Evolutionary conservation across 2,113 vertebrate species (phyloP).

Genomic region (Phrynocephalus versicolor): DNA sequence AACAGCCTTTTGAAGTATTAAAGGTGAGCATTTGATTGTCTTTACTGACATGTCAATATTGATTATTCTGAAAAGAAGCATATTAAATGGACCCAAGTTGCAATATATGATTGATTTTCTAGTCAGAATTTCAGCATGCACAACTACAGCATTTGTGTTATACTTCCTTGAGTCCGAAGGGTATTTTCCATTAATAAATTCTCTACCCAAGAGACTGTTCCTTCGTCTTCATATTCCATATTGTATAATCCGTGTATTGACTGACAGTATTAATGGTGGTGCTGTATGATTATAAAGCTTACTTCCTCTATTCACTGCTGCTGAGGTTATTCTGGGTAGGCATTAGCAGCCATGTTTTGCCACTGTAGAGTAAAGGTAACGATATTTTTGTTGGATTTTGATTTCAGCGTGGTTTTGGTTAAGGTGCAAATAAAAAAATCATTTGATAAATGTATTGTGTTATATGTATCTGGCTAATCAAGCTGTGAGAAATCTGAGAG

Average conservation of each 20-base stretch:
- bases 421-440: too few species aligned
- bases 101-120: slow-evolving; percentile 12
- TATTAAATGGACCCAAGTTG: slow-evolving; percentile 38
- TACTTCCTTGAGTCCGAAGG: neutral
- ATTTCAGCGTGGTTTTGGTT: neutral
- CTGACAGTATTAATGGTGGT: neutral
- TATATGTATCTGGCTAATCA: too few species aligned
- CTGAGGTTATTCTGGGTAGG: neutral
- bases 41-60: neutral
- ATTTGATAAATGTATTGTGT: too few species aligned
- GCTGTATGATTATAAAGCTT: neutral
- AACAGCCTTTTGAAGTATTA: slow-evolving; percentile 10
- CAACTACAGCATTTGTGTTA: slow-evolving; percentile 32
- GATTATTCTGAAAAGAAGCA: slow-evolving; percentile 30
- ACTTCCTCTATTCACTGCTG: neutral
- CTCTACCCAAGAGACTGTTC: neutral
- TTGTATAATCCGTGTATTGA: neutral
- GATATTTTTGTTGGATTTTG: neutral
- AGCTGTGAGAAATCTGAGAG: too few species aligned
- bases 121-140: slow-evolving; percentile 26
- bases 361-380: neutral
- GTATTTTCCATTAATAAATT: neutral
- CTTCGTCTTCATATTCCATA: neutral
- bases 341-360: neutral
- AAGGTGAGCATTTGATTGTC: slow-evolving; percentile 1